Conservation (phyloP, 2,888 invertebrate genomes). For the Mythimna pallens region DNA sequence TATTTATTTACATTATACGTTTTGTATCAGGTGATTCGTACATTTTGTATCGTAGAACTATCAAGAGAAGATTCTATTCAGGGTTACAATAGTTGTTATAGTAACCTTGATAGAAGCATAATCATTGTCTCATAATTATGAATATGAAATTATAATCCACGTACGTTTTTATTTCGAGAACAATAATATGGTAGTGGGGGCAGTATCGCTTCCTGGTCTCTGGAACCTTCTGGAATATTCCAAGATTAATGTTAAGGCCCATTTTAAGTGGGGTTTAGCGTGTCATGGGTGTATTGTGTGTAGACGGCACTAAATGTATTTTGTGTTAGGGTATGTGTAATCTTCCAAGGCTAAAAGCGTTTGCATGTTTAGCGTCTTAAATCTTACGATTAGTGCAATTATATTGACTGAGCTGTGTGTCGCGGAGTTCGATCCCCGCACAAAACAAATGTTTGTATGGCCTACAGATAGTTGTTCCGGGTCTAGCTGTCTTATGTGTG, state of each 20-base stretch:
- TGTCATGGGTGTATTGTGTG: background rate
- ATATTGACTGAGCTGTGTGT: background rate
- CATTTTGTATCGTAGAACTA: no score
- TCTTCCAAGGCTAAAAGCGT: background rate
- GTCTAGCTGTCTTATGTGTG: no score
- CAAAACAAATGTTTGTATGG: no score
- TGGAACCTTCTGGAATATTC: constrained; percentile 25
- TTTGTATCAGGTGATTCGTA: no score
- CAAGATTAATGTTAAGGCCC: constrained; percentile 13
- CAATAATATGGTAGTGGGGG: constrained; percentile 1
- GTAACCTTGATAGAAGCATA: background rate
- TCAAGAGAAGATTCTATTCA: constrained; percentile 12
- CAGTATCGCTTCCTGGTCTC: constrained; percentile 5
- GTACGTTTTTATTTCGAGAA: constrained; percentile 4
- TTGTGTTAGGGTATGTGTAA: background rate
- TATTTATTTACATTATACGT: no score
- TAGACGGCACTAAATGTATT: background rate
- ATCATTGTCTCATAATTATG: constrained; percentile 11
- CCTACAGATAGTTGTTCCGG: no score
- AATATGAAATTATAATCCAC: background rate
- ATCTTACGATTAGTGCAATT: background rate
- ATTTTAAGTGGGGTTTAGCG: constrained; percentile 8
- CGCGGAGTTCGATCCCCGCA: no score
- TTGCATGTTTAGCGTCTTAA: background rate
- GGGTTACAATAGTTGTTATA: constrained; percentile 14